phyloP scores from a whole-genome alignment of 2,888 invertebrate species.

The Apamea sordens region DNA sequence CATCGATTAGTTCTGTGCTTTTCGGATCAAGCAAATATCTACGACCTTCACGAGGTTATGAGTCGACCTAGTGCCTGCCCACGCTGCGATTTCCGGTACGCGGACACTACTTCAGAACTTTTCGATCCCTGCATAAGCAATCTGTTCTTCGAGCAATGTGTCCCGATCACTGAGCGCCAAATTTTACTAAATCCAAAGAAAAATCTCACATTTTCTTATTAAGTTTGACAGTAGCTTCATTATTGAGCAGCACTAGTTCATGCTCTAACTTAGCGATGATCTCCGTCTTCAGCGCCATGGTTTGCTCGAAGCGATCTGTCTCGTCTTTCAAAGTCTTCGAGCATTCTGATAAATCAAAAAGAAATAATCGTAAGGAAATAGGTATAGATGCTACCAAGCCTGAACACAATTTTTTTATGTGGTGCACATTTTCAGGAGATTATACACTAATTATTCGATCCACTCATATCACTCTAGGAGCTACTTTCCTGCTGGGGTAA shows the following conservation, averaged over 20 bases:
- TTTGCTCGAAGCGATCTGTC: conserved; percentile 74
- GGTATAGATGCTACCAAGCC: background rate
- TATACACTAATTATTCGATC: no score
- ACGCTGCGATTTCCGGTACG: background rate
- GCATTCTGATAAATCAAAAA: conserved; percentile 68
- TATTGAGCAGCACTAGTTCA: conserved; percentile 69
- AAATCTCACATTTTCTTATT: conserved; percentile 81
- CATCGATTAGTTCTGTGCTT: background rate
- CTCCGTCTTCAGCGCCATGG: conserved; percentile 75
- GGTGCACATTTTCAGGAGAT: no score
- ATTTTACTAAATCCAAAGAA: background rate
- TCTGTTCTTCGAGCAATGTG: background rate
- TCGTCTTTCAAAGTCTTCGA: conserved; percentile 75
- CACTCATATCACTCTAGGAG: no score
- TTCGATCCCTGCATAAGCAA: background rate
- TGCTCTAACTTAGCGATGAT: conserved; percentile 76
- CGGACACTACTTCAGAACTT: background rate
- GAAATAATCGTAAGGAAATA: background rate
- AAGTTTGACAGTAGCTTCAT: conserved; percentile 70
- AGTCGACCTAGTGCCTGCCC: no score
- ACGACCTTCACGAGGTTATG: no score
- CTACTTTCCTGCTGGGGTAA: no score
- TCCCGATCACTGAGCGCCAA: background rate
- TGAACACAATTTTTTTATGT: no score
- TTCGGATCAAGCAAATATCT: background rate